phyloP scores from a whole-genome alignment of 2,113 vertebrate species.

The Cottus gobio region DNA sequence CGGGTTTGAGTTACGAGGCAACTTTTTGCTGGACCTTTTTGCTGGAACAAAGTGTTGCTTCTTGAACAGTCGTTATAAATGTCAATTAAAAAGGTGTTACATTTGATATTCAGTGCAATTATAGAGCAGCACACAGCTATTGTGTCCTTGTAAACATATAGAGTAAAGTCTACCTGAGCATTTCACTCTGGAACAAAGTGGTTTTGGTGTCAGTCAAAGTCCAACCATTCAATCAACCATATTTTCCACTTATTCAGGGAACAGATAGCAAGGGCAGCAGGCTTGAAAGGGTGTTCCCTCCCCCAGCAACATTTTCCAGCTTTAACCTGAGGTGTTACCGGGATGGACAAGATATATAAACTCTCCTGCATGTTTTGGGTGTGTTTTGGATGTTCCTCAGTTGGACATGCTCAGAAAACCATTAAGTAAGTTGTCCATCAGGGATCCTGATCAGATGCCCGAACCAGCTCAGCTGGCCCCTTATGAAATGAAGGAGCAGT shows the following conservation, averaged over 20 bases:
- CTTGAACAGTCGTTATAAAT: background rate
- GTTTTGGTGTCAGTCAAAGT: background rate
- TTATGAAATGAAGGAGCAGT: background rate
- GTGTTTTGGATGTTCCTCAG: too few species aligned
- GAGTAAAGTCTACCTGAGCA: background rate
- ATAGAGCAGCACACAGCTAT: background rate
- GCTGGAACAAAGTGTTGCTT: background rate
- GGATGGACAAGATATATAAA: too few species aligned
- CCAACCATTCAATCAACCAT: background rate
- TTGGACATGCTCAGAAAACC: too few species aligned
- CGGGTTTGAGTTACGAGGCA: background rate
- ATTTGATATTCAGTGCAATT: background rate
- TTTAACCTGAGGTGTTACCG: too few species aligned
- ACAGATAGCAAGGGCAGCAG: too few species aligned
- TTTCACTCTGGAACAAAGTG: background rate
- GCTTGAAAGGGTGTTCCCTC: too few species aligned
- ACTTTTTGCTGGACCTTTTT: background rate
- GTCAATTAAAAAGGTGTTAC: background rate
- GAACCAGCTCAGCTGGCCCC: too few species aligned
- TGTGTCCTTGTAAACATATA: background rate
- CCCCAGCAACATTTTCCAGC: too few species aligned
- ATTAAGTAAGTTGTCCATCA: too few species aligned
- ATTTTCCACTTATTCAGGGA: too few species aligned
- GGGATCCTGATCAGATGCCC: too few species aligned
- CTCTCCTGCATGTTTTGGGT: too few species aligned